Evolutionary conservation across 2,888 invertebrate species (phyloP).

Genomic region (Ichneumon xanthorius): DNA sequence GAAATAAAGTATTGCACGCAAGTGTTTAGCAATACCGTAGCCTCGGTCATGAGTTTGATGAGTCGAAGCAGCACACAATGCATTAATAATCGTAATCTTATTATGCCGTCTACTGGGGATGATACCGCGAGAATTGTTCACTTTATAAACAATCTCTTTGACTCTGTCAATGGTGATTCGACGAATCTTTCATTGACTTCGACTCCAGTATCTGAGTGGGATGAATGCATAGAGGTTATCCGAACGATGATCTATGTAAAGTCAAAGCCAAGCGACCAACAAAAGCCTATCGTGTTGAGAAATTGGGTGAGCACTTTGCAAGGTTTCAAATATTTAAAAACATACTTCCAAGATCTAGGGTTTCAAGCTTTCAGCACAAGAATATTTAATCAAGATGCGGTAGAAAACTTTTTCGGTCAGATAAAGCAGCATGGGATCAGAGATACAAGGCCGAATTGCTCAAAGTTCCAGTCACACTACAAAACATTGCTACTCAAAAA

Average conservation of each 20-base stretch:
- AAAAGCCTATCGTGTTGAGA: background rate
- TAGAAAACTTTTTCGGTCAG: constrained; percentile 50
- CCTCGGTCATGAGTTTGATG: constrained; percentile 30
- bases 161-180: constrained; percentile 25
- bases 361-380: constrained; percentile 1
- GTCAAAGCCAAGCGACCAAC: background rate
- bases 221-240: background rate
- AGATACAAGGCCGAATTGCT: constrained; percentile 24
- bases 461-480: constrained; percentile 3
- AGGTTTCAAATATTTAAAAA: constrained; percentile 30
- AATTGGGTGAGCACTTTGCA: constrained; percentile 4
- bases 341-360: background rate
- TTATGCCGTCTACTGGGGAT: constrained; percentile 20
- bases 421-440: constrained; percentile 39
- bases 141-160: constrained; percentile 31
- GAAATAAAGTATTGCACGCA: constrained; percentile 54
- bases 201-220: constrained; percentile 5
- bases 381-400: constrained; percentile 40
- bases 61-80: constrained; percentile 32
- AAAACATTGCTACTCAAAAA: constrained; percentile 24
- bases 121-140: constrained; percentile 19
- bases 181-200: constrained; percentile 2
- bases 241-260: background rate
- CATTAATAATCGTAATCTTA: constrained; percentile 9
- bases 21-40: constrained; percentile 47